A percentile compares a stretch with the other conserved stretches of the same genome.
Conservation (phyloP, 2,888 invertebrate species). For the Cyclophora albipunctata region DNA sequence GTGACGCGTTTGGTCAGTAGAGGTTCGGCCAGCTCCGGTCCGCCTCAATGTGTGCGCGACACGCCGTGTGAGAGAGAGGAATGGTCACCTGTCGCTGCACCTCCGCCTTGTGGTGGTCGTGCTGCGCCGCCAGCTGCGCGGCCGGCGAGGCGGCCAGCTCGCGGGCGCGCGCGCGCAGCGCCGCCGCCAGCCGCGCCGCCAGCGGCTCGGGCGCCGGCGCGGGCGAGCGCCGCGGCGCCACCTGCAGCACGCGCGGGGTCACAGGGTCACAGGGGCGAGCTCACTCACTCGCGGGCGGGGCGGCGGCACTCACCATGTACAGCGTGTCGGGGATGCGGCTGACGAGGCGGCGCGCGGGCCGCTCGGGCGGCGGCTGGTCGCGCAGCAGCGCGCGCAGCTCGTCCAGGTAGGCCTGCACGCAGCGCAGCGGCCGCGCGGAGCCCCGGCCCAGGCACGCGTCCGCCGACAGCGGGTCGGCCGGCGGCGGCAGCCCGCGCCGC, state of each 20-base stretch:
- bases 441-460: conserved; percentile 88
- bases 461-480: conserved; percentile 85
- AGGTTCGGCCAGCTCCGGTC: too few relatives aligned
- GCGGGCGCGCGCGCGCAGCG: conserved; percentile 89
- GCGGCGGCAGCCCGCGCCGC: conserved; percentile 86
- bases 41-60: conserved; percentile 74
- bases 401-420: conserved; percentile 83
- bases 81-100: conserved; percentile 3
- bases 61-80: conserved; percentile 17
- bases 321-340: conserved; percentile 93
- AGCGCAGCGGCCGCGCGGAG: conserved; percentile 82
- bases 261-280: conserved; percentile 3
- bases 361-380: conserved; percentile 86
- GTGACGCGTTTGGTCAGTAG: too few relatives aligned
- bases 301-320: conserved; percentile 81
- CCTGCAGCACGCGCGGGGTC: conserved; percentile 18
- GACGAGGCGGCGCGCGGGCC: conserved; percentile 81
- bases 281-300: conserved; percentile 7
- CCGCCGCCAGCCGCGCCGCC: conserved; percentile 80
- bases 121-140: conserved; percentile 9
- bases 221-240: conserved; percentile 29
- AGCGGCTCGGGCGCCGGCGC: too few relatives aligned
- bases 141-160: conserved; percentile 84
- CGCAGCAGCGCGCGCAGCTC: conserved; percentile 89
- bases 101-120: background rate